Percentiles rank a stretch among this genome's conserved stretches.
Evolutionary conservation across 2,797 vertebrate species (phyloP).

Genomic region (Phalanger gymnotis): DNA sequence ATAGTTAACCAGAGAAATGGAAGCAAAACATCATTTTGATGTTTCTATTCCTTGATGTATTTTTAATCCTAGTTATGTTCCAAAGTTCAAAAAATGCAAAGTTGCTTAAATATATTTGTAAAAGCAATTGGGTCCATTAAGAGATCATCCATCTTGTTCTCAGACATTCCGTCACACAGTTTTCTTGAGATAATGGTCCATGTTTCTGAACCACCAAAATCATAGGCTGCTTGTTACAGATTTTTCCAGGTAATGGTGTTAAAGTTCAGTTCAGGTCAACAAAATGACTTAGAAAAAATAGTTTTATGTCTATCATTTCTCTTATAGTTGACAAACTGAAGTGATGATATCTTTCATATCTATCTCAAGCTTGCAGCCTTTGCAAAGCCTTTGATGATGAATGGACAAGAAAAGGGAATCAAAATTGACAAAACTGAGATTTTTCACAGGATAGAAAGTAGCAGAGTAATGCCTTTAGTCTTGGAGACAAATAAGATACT

Average conservation of each 20-base stretch:
- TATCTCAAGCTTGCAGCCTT: neutral
- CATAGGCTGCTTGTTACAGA: neutral
- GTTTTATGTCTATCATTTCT: neutral
- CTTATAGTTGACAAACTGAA: neutral
- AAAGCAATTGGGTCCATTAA: neutral
- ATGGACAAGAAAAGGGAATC: neutral
- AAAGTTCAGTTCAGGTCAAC: neutral
- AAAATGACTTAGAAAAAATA: neutral
- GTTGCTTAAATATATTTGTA: neutral
- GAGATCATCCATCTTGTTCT: neutral
- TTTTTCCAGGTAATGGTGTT: neutral
- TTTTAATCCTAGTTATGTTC: neutral
- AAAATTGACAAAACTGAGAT: neutral
- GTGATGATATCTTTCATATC: neutral
- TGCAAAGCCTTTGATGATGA: neutral
- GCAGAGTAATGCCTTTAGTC: neutral
- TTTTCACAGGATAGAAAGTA: neutral
- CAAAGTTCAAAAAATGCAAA: neutral
- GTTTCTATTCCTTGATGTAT: neutral
- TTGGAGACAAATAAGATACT: neutral
- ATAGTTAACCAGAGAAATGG: neutral
- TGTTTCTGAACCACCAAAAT: neutral
- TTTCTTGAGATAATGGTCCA: neutral
- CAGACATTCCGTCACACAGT: neutral
- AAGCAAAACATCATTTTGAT: neutral